phyloP scores from a whole-genome alignment of 2,888 invertebrate species.

The Tetramorium bicarinatum region DNA sequence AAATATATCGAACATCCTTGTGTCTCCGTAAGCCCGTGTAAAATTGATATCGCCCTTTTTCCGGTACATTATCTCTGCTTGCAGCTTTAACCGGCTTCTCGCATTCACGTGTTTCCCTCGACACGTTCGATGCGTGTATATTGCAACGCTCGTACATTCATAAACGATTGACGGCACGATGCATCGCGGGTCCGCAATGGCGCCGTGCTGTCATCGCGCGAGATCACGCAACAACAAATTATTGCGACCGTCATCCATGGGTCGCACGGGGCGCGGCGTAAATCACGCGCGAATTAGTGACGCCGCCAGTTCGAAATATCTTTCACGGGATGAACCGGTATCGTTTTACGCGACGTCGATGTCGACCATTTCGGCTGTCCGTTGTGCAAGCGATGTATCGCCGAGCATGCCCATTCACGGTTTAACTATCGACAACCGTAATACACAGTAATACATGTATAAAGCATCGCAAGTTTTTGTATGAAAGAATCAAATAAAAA shows the following conservation, averaged over 20 bases:
- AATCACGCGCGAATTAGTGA: constrained; percentile 53
- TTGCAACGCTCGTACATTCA: constrained; percentile 42
- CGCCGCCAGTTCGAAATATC: constrained; percentile 35
- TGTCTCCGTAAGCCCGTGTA: not conserved
- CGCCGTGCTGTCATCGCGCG: constrained; percentile 40
- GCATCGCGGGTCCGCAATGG: constrained; percentile 41
- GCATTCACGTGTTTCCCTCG: not conserved
- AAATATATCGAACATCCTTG: not conserved
- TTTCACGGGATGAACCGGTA: constrained; percentile 39
- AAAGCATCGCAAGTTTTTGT: not conserved
- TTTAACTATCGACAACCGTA: not conserved
- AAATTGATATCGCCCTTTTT: constrained; percentile 33
- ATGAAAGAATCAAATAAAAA: not conserved
- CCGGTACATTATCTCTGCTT: constrained; percentile 15
- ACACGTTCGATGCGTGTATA: constrained; percentile 17
- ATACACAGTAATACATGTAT: not conserved
- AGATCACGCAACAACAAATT: constrained; percentile 58
- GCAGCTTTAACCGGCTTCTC: constrained; percentile 1
- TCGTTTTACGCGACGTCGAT: constrained; percentile 40
- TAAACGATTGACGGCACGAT: constrained; percentile 54
- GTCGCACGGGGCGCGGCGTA: constrained; percentile 8
- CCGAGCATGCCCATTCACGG: not conserved
- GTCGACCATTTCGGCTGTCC: constrained; percentile 29
- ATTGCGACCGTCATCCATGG: constrained; percentile 52
- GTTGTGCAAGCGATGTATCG: constrained; percentile 2